These are phyloP conservation scores for Nematopogon swammerdamellus DNA, from an alignment of 2,888 invertebrate genomes.

Conservation along the genomic window DNA sequence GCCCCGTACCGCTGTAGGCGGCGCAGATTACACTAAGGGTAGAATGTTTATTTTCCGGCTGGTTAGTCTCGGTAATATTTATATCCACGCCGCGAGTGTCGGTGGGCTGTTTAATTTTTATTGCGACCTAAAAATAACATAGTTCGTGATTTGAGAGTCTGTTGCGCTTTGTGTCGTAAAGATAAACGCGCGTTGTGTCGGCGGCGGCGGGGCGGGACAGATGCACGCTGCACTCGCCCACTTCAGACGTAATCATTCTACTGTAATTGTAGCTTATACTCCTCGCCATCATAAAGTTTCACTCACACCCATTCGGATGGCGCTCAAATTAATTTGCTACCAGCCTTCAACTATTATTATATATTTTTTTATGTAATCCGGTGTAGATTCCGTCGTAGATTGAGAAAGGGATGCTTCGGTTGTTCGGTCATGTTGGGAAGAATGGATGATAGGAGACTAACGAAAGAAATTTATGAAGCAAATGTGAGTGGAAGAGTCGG, in stretches of 20 bases:
- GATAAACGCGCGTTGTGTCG: too few species aligned
- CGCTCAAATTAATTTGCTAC: too few species aligned
- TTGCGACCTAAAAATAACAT: slow-evolving; percentile 9
- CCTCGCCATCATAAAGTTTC: neutral
- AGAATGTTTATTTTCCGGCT: slow-evolving; percentile 39
- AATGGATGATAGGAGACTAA: too few species aligned
- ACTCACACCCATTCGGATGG: too few species aligned
- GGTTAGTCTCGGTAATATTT: slow-evolving; percentile 29
- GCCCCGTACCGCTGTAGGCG: neutral
- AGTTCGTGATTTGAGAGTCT: slow-evolving; percentile 5
- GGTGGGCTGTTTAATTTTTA: slow-evolving; percentile 9
- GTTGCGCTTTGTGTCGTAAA: slow-evolving; percentile 3
- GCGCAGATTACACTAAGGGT: slow-evolving; percentile 18
- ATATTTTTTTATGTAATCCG: too few species aligned
- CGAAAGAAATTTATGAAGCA: too few species aligned
- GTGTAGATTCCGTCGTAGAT: too few species aligned
- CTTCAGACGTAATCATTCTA: neutral
- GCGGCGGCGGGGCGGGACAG: too few species aligned
- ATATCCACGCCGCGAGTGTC: slow-evolving; percentile 8
- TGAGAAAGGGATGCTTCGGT: too few species aligned
- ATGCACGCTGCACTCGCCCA: neutral
- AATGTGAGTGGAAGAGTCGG: too few species aligned
- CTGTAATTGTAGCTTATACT: neutral
- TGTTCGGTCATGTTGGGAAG: too few species aligned
- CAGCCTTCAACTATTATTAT: too few species aligned